Conservation (phyloP, 2,113 vertebrate species). For the Hippocampus abdominalis region DNA sequence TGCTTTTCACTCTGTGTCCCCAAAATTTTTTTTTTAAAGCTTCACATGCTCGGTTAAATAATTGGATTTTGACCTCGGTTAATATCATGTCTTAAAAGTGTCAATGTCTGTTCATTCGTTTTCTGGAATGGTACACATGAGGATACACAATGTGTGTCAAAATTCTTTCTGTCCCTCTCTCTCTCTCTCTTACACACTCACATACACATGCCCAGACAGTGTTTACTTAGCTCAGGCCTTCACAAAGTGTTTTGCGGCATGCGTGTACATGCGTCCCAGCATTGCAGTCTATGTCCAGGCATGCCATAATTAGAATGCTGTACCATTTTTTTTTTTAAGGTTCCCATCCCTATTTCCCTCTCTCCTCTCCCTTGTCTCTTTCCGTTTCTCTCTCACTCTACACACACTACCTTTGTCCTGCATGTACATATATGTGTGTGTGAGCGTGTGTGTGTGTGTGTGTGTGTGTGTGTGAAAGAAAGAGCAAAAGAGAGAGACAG, state of each 20-base stretch:
- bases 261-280: constrained; percentile 71
- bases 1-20: background rate
- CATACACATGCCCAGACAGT: constrained; percentile 49
- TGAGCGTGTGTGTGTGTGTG: constrained; percentile 19
- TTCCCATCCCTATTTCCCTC: constrained; percentile 65
- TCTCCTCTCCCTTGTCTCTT: constrained; percentile 44
- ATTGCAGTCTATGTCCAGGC: constrained; percentile 73
- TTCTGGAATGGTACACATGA: constrained; percentile 23
- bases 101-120: constrained; percentile 18
- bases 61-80: background rate
- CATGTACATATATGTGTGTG: constrained; percentile 16
- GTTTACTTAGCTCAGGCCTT: constrained; percentile 69
- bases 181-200: constrained; percentile 11
- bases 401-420: constrained; percentile 50
- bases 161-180: constrained; percentile 1
- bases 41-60: background rate
- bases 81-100: background rate
- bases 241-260: constrained; percentile 66
- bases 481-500: background rate
- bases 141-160: background rate
- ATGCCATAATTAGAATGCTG: constrained; percentile 76
- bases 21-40: no score
- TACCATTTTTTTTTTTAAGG: constrained; percentile 67
- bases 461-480: constrained; percentile 2
- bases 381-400: constrained; percentile 51